Base-by-base conservation (phyloP, 2,888 invertebrate species). In the Erynnis tages region DNA sequence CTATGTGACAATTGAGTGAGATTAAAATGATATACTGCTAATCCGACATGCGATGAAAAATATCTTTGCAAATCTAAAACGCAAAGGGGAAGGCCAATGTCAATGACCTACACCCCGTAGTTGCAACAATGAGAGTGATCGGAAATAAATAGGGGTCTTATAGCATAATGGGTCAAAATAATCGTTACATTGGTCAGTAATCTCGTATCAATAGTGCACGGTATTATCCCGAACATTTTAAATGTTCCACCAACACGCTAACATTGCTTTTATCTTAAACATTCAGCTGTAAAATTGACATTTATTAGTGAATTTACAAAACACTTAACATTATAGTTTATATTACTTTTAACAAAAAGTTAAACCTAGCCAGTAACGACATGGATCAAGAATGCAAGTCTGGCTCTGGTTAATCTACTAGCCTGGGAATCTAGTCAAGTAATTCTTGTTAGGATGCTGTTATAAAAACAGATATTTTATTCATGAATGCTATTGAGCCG, bases 71-170 rank as follows among this genome's bases (percentile, higher is more conserved):
- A 84, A 83, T 82, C 73, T 68, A 66, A 73, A 79, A 71, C 66
- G 75, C 70, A 71, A 77, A 71, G 71, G 83, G 69, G 85, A 82
- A 82, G 78, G 75, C 81, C 79, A 82, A 84, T 85, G 88, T 88
- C 88, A 89, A 84, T 73, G 88, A 89, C 87, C 88, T 65, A 73
- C 78, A 76, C 80, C 82, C 82, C 78, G 78, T 77, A 71, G 71
- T 67, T 62, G 71, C 79, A 83, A 83, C 82, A 87, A 86, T 81
- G 73, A 72, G 72, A 76, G 69, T 72, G 69, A 76, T 73, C 67
- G 61, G 65, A 73, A 69, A 65, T 62, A 72, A 88, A 82, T 85
- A 79, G 76, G 86, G 88, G 84, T 74, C 79, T 73, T 79, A 63
- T 69, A 67, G 76, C 79, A 82, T 84, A 82, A 82, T 69, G 72